Base-by-base conservation (phyloP, 2,888 invertebrate species). In the Heliconius cydno region DNA sequence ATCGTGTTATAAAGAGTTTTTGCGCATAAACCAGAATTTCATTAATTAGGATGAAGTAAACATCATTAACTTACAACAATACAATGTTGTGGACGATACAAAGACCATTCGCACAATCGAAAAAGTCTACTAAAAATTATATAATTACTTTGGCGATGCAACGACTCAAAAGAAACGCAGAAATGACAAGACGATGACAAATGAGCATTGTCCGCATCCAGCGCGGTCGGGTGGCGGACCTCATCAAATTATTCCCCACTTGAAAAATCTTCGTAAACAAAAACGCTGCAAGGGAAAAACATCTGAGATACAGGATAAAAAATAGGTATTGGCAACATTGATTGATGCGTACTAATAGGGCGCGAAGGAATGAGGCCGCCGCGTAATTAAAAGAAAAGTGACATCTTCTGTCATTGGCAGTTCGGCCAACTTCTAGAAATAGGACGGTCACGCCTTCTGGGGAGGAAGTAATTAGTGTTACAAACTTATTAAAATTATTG, bases 161-260 rank as follows among this genome's bases (percentile, higher is more conserved):
- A 94, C 92, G 93, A 93, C 86, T 91, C 90, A 89, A 93, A 94
- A 94, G 94, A 95, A 94, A 94, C 90, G 92, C 92, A 94, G 94
- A 94, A 94, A 95, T 94, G 95, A 95, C 95, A 95, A 94, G 95
- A 94, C 94, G 94, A 95, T 95, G 95, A 95, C 94, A 95, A 95
- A 95, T 94, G 95, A 95, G 94, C 93, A 88, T 86, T 91, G 91
- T 89, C 89, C 91, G 90, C 91, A 91, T 91, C 92, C 91, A 92
- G 90, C 93, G 87, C 93, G 92, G 94, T 92, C 94, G 94, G 94
- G 94, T 94, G 94, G 94, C 93, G 91, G 91, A 93, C 94, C 95
- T 95, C 95, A 95, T 95, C 94, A 94, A 94, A 94, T 94, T 94
- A 94, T 94, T 93, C 94, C 94, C 91, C 93, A 92, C 94, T 94